Conservation (phyloP, 2,113 vertebrate genomes). For the Madoqua kirkii region DNA sequence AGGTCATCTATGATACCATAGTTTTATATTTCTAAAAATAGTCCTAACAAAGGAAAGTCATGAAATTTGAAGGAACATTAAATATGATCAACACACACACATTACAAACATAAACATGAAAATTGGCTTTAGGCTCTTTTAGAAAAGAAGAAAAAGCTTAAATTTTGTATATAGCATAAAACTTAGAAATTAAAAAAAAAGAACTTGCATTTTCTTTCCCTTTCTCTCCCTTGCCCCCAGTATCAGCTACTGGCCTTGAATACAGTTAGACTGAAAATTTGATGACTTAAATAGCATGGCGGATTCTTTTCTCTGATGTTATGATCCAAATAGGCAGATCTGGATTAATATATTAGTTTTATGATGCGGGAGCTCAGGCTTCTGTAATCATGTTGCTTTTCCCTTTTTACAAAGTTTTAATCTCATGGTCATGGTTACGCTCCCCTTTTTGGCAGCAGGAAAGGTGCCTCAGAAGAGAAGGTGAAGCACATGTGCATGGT, state of each 20-base stretch:
- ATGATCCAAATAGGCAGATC: background rate
- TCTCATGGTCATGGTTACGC: background rate
- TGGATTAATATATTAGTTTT: background rate
- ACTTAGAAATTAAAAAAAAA: background rate
- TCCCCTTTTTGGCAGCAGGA: background rate
- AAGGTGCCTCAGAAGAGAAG: background rate
- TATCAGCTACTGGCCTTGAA: background rate
- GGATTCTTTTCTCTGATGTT: background rate
- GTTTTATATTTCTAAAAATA: constrained; percentile 23
- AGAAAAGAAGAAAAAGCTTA: background rate
- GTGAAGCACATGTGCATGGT: background rate
- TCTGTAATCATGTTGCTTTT: background rate
- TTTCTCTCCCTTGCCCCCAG: background rate
- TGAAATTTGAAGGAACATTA: background rate
- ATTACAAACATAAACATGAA: background rate
- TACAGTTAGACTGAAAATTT: constrained; percentile 1
- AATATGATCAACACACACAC: background rate
- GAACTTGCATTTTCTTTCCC: background rate
- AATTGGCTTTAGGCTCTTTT: background rate
- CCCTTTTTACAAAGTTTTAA: background rate
- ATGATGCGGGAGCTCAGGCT: background rate
- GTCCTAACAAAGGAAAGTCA: background rate
- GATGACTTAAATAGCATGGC: background rate
- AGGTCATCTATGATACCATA: background rate
- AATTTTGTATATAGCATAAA: background rate